phyloP scores from a whole-genome alignment of 2,113 vertebrate genomes.

The Pituophis catenifer region DNA sequence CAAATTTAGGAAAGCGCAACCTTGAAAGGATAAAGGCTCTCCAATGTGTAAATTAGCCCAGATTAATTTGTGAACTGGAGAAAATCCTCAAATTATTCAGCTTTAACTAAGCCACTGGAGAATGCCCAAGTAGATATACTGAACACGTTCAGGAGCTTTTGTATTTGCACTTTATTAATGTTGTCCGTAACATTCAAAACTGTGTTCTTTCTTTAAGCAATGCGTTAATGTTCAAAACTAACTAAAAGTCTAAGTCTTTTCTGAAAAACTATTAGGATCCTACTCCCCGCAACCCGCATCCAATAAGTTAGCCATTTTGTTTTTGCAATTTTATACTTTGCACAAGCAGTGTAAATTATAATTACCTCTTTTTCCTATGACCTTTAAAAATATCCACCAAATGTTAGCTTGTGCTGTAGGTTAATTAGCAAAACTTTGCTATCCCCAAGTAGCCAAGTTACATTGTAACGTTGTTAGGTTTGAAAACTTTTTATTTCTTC shows the following conservation, averaged over 20 bases:
- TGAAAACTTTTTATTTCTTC: neutral
- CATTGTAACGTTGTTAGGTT: neutral
- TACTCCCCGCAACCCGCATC: neutral
- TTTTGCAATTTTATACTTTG: neutral
- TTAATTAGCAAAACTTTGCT: slow-evolving; percentile 10
- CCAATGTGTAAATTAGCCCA: neutral
- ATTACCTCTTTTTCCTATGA: slow-evolving; percentile 3
- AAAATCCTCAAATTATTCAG: neutral
- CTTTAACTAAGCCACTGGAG: neutral
- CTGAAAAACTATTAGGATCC: neutral
- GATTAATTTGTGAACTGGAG: neutral
- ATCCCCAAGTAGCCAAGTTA: neutral
- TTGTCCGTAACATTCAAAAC: neutral
- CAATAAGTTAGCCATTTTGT: neutral
- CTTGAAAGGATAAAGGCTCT: neutral
- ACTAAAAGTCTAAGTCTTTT: neutral
- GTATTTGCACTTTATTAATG: neutral
- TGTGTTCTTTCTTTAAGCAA: neutral
- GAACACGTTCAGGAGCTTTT: neutral
- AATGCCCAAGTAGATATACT: neutral
- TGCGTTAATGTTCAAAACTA: neutral
- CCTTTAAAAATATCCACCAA: slow-evolving; percentile 9
- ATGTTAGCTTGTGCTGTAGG: neutral
- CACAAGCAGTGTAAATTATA: neutral
- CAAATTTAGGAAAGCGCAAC: neutral